phyloP scores from a whole-genome alignment of 30 jellyfish, hydroid and myxozoan genomes.

The Turritopsis dohrnii region DNA sequence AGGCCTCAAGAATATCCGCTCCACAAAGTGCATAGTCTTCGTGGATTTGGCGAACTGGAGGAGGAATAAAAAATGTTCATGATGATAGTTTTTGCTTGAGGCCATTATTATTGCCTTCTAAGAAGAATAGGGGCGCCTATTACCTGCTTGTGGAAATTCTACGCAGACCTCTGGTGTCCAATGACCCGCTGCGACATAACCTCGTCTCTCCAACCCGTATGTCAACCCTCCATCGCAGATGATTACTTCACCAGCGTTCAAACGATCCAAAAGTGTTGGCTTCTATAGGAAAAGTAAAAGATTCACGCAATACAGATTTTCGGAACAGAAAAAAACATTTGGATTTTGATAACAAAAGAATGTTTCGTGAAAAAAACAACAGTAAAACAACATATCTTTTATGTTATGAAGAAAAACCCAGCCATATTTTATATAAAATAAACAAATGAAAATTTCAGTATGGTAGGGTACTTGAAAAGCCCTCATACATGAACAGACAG shows the following conservation, averaged over 20 bases:
- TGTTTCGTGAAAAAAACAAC: too few species aligned
- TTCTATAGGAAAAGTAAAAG: background rate
- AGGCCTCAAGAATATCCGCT: constrained; percentile 19
- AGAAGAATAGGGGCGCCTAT: background rate
- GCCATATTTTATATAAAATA: too few species aligned
- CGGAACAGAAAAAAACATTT: too few species aligned
- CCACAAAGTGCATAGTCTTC: constrained; percentile 20
- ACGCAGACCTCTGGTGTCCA: constrained; percentile 46
- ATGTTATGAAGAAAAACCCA: too few species aligned
- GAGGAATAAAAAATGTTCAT: background rate
- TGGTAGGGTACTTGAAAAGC: too few species aligned
- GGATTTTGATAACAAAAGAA: too few species aligned
- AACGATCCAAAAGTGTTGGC: constrained; percentile 34
- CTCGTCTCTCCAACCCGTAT: constrained; percentile 32
- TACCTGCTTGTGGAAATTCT: constrained; percentile 49
- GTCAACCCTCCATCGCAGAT: constrained; percentile 49
- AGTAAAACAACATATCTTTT: too few species aligned
- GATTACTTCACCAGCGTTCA: constrained; percentile 47
- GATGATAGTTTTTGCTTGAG: too few species aligned
- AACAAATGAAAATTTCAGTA: too few species aligned
- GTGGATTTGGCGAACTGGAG: constrained; percentile 1
- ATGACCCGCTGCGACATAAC: constrained; percentile 40
- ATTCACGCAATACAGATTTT: too few species aligned
- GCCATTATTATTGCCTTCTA: background rate
- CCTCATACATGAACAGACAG: too few species aligned